Evolutionary conservation across 2,888 invertebrate genomes (phyloP).

Genomic region (Cephus pygmeus): DNA sequence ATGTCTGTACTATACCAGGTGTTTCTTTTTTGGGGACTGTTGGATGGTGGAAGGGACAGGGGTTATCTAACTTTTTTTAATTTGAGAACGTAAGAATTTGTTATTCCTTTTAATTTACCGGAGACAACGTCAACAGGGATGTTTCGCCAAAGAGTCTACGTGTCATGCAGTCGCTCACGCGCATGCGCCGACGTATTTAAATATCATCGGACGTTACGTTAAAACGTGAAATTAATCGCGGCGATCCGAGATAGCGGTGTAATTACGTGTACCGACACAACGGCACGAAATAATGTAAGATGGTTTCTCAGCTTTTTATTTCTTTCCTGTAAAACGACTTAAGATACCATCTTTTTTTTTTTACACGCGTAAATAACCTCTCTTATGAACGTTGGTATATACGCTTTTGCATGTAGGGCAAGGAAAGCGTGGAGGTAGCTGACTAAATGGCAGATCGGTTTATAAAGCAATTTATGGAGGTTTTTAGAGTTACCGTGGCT

Average conservation of each 20-base stretch:
- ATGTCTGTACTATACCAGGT: too few species aligned
- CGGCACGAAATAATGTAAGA: constrained; percentile 2
- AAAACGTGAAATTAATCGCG: constrained; percentile 58
- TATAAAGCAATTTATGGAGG: neutral
- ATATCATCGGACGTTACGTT: constrained; percentile 28
- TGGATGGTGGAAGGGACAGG: neutral
- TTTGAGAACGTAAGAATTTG: neutral
- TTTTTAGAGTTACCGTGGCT: neutral
- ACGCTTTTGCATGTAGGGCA: neutral
- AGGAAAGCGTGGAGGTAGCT: neutral
- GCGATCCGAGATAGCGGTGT: constrained; percentile 52
- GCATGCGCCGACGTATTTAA: constrained; percentile 21
- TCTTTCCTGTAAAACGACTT: constrained; percentile 9
- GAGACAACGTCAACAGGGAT: neutral
- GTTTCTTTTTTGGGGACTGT: too few species aligned
- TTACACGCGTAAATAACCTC: constrained; percentile 3
- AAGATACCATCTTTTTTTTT: constrained; percentile 31
- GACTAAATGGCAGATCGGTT: neutral
- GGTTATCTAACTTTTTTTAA: neutral
- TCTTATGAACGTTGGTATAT: neutral
- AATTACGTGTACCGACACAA: constrained; percentile 37
- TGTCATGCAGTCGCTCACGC: neutral
- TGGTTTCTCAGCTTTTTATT: constrained; percentile 11
- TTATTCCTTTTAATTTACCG: neutral
- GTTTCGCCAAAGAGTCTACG: neutral